Percentiles rank a stretch among this genome's conserved stretches.
These are phyloP conservation scores for Cantharis nigra DNA, from an alignment of 2,888 invertebrate species.

Conservation along the genomic window DNA sequence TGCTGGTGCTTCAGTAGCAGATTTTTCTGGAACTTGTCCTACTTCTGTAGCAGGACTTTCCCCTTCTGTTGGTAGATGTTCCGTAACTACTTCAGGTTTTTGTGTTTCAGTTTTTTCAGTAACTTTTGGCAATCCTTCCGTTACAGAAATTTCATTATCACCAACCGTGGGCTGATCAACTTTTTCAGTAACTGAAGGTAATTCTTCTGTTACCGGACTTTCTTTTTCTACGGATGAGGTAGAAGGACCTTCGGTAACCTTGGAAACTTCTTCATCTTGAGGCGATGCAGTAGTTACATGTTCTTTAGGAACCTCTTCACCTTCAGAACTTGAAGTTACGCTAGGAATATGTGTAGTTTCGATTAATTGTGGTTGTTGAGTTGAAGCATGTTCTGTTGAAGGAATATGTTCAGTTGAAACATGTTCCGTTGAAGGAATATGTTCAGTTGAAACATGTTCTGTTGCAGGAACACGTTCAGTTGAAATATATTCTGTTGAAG, in stretches of 20 bases:
- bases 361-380: neutral
- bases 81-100: neutral
- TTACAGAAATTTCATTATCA: neutral
- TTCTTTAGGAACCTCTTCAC: neutral
- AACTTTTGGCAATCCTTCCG: neutral
- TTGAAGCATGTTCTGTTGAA: neutral
- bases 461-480: neutral
- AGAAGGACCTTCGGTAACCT: neutral
- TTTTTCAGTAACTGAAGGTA: constrained; percentile 22
- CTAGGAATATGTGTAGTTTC: neutral
- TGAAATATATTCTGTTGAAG: neutral
- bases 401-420: neutral
- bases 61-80: constrained; percentile 2
- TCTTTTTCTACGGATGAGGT: neutral
- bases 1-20: neutral
- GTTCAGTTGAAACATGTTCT: neutral
- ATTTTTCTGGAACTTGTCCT: constrained; percentile 1
- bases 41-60: neutral
- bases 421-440: neutral
- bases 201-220: constrained; percentile 13
- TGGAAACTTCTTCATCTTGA: neutral
- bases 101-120: neutral
- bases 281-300: neutral
- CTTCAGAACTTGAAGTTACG: neutral
- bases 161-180: constrained; percentile 5